A percentile compares a stretch with the other conserved stretches of the same genome.
These are phyloP conservation scores for Zosterops pallidus DNA, from an alignment of 2,113 vertebrate species.

Conservation along the genomic window DNA sequence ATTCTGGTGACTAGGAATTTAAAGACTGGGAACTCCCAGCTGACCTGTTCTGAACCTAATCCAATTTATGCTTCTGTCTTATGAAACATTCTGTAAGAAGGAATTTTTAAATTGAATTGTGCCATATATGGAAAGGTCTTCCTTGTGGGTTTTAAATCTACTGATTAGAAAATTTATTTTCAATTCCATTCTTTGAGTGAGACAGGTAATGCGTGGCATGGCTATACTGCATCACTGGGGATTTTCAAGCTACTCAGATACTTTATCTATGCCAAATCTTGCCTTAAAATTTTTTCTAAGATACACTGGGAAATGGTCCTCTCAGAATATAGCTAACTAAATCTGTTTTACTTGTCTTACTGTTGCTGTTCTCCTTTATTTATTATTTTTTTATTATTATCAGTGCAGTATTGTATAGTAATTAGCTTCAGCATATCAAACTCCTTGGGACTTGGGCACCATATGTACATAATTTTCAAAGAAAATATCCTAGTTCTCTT, in stretches of 20 bases:
- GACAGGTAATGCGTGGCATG: neutral
- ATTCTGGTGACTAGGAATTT: neutral
- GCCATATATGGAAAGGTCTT: neutral
- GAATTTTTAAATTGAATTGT: neutral
- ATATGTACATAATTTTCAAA: neutral
- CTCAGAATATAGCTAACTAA: neutral
- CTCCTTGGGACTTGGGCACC: neutral
- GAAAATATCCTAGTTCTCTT: neutral
- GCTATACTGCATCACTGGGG: accelerated
- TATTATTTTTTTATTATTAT: neutral
- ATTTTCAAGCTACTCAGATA: neutral
- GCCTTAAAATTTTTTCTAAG: neutral
- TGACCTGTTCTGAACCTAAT: neutral
- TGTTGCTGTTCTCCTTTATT: neutral
- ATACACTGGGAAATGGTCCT: neutral
- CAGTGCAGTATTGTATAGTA: neutral
- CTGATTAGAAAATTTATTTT: neutral
- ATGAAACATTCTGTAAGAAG: neutral
- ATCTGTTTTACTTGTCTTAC: neutral
- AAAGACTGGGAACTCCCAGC: neutral
- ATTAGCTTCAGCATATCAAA: neutral
- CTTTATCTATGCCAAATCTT: neutral
- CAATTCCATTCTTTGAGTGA: neutral
- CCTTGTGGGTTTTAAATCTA: neutral
- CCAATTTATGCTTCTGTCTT: neutral